These are phyloP conservation scores for Bradypus variegatus DNA, from an alignment of 2,797 vertebrate genomes.

Conservation along the genomic window DNA sequence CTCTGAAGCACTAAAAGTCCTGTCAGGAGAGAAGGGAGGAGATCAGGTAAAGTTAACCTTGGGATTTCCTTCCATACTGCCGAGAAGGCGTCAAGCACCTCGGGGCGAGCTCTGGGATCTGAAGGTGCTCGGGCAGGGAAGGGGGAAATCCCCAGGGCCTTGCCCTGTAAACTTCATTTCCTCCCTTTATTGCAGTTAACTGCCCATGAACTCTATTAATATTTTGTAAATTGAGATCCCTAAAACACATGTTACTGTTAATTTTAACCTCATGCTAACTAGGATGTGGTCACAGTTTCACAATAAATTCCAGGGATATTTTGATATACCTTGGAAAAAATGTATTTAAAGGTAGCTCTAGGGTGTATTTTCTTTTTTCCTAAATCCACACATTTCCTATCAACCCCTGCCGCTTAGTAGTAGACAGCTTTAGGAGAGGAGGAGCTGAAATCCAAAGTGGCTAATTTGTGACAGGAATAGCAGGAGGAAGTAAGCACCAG, in stretches of 20 bases:
- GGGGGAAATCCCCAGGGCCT: constrained; percentile 39
- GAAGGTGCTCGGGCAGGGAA: constrained; percentile 43
- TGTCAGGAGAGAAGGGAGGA: not conserved
- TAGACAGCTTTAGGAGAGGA: not conserved
- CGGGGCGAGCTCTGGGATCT: constrained; percentile 42
- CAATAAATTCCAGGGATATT: constrained; percentile 62
- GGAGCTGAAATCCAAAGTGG: not conserved
- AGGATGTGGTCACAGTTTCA: constrained; percentile 63
- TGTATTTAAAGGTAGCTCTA: constrained; percentile 50
- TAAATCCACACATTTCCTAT: constrained; percentile 46
- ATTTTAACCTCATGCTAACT: constrained; percentile 67
- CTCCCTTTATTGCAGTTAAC: constrained; percentile 63
- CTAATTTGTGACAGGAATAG: not conserved
- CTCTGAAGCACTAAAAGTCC: not conserved
- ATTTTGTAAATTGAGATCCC: constrained; percentile 64
- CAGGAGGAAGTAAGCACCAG: not conserved
- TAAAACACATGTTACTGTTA: constrained; percentile 63
- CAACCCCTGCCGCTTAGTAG: constrained; percentile 18
- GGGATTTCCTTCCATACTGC: not conserved
- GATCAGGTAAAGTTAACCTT: not conserved
- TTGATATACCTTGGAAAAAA: constrained; percentile 57
- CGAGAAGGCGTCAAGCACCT: constrained; percentile 27
- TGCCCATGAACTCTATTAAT: constrained; percentile 68
- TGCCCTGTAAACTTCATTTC: constrained; percentile 63
- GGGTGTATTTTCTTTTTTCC: not conserved